A percentile compares a stretch with the other conserved stretches of the same genome.
These are phyloP conservation scores for Ceraclea dissimilis DNA, from an alignment of 2,888 invertebrate species.

Conservation along the genomic window DNA sequence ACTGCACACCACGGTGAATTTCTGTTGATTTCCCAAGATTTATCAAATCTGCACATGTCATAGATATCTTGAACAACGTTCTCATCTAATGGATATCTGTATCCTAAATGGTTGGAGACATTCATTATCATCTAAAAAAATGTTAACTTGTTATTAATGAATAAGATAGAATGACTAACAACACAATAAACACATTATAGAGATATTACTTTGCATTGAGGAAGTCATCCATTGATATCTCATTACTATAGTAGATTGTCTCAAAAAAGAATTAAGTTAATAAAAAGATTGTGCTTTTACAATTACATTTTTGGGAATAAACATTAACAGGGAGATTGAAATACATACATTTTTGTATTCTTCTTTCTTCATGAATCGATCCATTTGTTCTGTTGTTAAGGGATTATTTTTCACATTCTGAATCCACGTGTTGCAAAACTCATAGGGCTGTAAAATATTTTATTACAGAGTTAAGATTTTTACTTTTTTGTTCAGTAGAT, in stretches of 20 bases:
- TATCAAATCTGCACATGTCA: constrained; percentile 74
- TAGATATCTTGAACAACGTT: constrained; percentile 58
- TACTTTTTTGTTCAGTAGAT: background rate
- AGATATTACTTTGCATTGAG: too few relatives aligned
- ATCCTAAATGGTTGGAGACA: constrained; percentile 59
- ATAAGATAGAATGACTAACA: too few relatives aligned
- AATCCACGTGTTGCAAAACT: constrained; percentile 55
- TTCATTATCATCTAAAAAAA: constrained; percentile 37
- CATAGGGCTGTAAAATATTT: constrained; percentile 47
- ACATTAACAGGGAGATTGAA: too few relatives aligned
- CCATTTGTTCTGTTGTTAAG: constrained; percentile 35
- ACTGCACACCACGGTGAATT: constrained; percentile 72
- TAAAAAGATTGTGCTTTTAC: too few relatives aligned
- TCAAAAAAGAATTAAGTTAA: too few relatives aligned
- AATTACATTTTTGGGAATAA: too few relatives aligned
- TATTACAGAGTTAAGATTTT: background rate
- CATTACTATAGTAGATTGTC: too few relatives aligned
- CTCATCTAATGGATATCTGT: constrained; percentile 48
- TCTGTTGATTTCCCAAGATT: constrained; percentile 62
- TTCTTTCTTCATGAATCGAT: constrained; percentile 40
- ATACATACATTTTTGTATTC: constrained; percentile 37
- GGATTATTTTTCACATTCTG: constrained; percentile 43
- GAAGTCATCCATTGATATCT: too few relatives aligned
- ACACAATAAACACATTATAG: too few relatives aligned
- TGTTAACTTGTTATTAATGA: too few relatives aligned